Percentiles rank a stretch among this genome's conserved stretches.
phyloP scores from a whole-genome alignment of 2,888 invertebrate species.

The Alcis repandata region DNA sequence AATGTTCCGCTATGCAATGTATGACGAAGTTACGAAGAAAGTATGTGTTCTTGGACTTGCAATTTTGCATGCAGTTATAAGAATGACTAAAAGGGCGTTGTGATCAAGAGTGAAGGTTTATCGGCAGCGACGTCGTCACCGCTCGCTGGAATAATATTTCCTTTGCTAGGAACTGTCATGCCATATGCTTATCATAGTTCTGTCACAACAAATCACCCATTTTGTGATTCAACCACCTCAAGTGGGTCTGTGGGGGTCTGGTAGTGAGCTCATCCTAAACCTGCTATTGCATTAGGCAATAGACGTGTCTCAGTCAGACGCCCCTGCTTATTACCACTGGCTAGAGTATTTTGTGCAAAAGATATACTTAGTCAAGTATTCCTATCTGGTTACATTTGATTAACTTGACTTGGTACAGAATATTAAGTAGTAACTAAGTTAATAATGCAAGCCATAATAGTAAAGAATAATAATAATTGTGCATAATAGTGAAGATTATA shows the following conservation, averaged over 20 bases:
- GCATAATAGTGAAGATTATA: too few species aligned
- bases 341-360: not conserved
- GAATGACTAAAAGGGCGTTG: slow-evolving; percentile 75
- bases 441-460: too few species aligned
- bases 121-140: slow-evolving; percentile 68
- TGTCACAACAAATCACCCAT: not conserved
- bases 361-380: not conserved
- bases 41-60: not conserved
- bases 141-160: slow-evolving; percentile 32
- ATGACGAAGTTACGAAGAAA: not conserved
- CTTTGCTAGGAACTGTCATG: slow-evolving; percentile 14
- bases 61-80: slow-evolving; percentile 16
- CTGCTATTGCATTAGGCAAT: not conserved
- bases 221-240: not conserved
- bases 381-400: not conserved
- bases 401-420: not conserved
- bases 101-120: slow-evolving; percentile 69
- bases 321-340: not conserved
- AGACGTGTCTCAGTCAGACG: not conserved
- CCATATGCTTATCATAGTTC: not conserved
- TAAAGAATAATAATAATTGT: too few species aligned
- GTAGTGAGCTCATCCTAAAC: slow-evolving; percentile 8
- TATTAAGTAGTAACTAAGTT: not conserved
- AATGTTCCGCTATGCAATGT: slow-evolving; percentile 1
- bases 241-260: slow-evolving; percentile 2